Evolutionary conservation across 2,113 vertebrate genomes (phyloP), one percentile per base, ranked within the genome.

Genomic region (Pterocles burchelli): DNA sequence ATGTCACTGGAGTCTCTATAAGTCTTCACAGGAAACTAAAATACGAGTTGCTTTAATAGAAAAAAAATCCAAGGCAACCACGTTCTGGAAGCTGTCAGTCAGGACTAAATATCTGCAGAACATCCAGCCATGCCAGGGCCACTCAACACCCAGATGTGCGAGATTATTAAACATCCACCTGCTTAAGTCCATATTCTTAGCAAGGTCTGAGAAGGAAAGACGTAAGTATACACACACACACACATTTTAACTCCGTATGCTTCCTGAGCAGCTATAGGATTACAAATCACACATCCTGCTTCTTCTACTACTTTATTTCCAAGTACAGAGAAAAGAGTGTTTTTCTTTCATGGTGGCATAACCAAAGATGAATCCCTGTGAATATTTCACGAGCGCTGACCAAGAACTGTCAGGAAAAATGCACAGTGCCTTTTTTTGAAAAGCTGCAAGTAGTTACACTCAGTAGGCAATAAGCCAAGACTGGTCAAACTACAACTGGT

Each of bases 201-300:
- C 24, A 31, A 52, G 24, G 34, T 3, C 55, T 54, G n/a, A 19
- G 68, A 71, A 21, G 46, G 31, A 54, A 58, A 82, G 85, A 15
- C 3, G 2, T 11, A 59, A 49, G 11, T 1, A 22, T 0, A 11
- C 3, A 36, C 21, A 61, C 11, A 68, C 3, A 33, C 0, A 19
- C 5, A 29, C 7, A 34, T 9, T 17, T 88, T 21, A 83, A 76
- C 45, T 33, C 26, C 26, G 6, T 2, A 9, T 8, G 31, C 65
- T 57, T 73, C 28, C 58, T 17, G 54, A 76, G 76, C 24, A 48
- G 17, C n/a, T 54, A 26, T 1, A 81, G 38, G 31, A 78, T 77
- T 63, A 28, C 31, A 92, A 72, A 55, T 49, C 70, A 51, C 65
- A 43, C 31, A 28, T 28, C 57, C 74, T 72, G 43, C 29, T 76